Evolutionary conservation across 2,113 vertebrate species (phyloP).

Genomic region (Tor tambroides): DNA sequence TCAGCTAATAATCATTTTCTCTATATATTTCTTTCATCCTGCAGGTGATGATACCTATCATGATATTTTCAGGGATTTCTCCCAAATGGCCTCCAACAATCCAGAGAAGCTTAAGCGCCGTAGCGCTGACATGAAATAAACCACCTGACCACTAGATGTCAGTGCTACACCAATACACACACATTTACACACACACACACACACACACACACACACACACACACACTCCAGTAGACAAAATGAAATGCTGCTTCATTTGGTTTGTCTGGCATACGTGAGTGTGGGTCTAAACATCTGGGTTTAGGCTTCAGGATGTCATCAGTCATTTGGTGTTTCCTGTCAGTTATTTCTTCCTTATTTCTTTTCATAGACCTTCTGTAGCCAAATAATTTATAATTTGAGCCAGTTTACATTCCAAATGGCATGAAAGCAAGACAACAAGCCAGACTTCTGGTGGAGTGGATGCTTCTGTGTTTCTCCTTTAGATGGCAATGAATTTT

Average conservation of each 20-base stretch:
- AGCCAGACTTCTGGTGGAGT: background rate
- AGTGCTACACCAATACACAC: background rate
- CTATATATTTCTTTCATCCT: background rate
- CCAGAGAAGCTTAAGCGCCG: slow-evolving; percentile 87
- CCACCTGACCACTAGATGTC: slow-evolving; percentile 56
- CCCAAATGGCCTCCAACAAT: slow-evolving; percentile 92
- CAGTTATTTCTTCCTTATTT: no score
- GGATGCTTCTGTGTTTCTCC: background rate
- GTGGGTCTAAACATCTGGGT: background rate
- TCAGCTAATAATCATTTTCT: background rate
- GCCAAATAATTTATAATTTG: background rate
- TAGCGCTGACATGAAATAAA: slow-evolving; percentile 75
- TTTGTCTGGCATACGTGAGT: background rate
- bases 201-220: no score
- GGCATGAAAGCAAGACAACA: background rate
- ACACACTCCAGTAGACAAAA: background rate
- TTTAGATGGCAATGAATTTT: background rate
- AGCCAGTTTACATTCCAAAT: background rate
- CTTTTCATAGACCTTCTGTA: background rate
- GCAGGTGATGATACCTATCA: slow-evolving; percentile 89
- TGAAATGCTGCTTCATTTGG: slow-evolving; percentile 21
- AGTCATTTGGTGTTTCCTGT: background rate
- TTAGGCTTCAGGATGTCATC: background rate
- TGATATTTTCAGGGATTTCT: slow-evolving; percentile 93
- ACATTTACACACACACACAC: no score